Conservation (phyloP, 2,888 invertebrate genomes). For the Eupithecia subumbrata region DNA sequence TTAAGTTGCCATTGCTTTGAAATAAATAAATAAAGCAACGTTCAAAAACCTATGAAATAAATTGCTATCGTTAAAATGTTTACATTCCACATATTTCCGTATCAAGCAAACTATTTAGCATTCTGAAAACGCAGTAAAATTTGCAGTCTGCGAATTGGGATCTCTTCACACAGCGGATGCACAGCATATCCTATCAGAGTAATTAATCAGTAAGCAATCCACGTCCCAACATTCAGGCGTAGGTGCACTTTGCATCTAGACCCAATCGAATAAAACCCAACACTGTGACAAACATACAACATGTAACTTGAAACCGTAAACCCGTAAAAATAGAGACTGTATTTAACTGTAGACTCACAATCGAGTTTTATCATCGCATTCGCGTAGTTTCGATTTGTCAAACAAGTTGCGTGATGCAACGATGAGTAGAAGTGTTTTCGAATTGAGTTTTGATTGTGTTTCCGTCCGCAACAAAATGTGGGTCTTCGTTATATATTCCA, state of each 20-base stretch:
- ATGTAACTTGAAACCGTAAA: slow-evolving; percentile 24
- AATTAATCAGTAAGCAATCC: slow-evolving; percentile 57
- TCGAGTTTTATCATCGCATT: slow-evolving; percentile 38
- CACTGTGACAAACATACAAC: slow-evolving; percentile 29
- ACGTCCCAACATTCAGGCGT: slow-evolving; percentile 51
- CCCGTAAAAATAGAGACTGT: slow-evolving; percentile 16
- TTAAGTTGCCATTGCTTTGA: no score
- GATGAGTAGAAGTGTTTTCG: slow-evolving; percentile 72
- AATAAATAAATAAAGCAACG: no score
- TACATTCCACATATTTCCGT: slow-evolving; percentile 2
- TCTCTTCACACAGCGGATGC: slow-evolving; percentile 35
- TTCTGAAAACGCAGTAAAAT: slow-evolving; percentile 27
- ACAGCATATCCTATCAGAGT: slow-evolving; percentile 46
- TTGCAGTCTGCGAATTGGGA: slow-evolving; percentile 24
- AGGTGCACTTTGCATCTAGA: slow-evolving; percentile 50
- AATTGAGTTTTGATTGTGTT: slow-evolving; percentile 78
- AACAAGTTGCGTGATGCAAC: slow-evolving; percentile 62
- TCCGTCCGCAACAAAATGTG: slow-evolving; percentile 63
- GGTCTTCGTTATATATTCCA: slow-evolving; percentile 71
- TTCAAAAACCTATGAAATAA: neutral
- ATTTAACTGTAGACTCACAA: slow-evolving; percentile 15
- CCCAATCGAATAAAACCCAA: slow-evolving; percentile 44
- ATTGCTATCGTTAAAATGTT: slow-evolving; percentile 8
- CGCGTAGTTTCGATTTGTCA: slow-evolving; percentile 56
- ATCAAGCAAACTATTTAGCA: slow-evolving; percentile 19